Base-by-base conservation (phyloP, 2,113 vertebrate genomes). In the Camarhynchus parvulus region DNA sequence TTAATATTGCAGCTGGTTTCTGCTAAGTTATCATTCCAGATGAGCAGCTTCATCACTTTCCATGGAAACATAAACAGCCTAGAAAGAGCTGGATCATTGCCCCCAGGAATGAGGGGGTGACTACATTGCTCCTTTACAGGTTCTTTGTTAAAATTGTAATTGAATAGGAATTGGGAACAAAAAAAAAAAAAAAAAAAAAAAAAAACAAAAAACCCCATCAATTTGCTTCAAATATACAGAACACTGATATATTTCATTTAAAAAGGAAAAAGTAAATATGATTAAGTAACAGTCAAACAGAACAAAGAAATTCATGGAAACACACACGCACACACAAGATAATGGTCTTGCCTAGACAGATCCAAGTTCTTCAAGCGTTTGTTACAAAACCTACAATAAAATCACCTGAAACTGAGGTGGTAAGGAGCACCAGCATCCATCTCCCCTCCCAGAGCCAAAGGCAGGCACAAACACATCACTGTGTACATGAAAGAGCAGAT, bases 391-490 rank as follows among this genome's bases (percentile, higher is more conserved):
- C 22, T 61, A 11, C 10, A 2, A 15, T 24, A 15, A 4, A 20
- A 56, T 33, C 27, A 64, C 10, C 27, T 7, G 1, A 56, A 87
- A 72, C 10, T 50, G 56, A 64, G 39, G 33, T n/a, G 16, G 4
- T 9, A 13, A 81, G 25, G 13, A 82, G 25, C 22, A 41, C 5
- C 20, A 23, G 33, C 35, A 42, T 3, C 46, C 28, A 28, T 11
- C 3, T 79, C 10, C 7, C 15, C 35, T 74, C 10, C 5, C 25
- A n/a, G 25, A 30, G 31, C 6, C 13, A 7, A 24, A 46, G 35
- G 22, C 44, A 66, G n/a, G 25, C 0, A 2, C 19, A 61, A 62
- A 41, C 0, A 0, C 30, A 39, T 9, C 1, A 0, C 22, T 24
- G 5, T 1, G 0, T 2, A 10, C 21, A 4, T 0, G 0, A 41